Conservation (phyloP, 2,113 vertebrate genomes). For the Falco punctatus region DNA sequence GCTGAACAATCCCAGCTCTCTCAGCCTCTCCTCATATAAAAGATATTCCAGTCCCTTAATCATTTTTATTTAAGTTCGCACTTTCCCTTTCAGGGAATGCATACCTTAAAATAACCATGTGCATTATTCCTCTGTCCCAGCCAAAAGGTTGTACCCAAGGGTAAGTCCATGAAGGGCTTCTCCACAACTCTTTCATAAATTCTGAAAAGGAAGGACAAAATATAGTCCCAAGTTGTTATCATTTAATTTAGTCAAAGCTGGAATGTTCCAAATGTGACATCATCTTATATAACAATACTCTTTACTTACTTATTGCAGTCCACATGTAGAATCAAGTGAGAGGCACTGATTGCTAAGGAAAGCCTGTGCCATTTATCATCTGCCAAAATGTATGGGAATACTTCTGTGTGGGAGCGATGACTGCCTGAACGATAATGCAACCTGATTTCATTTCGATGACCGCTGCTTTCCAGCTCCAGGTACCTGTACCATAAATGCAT, state of each 20-base stretch:
- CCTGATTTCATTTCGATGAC: conserved; percentile 93
- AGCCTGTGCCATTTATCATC: conserved; percentile 97
- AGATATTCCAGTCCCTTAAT: neutral
- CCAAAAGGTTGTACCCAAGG: conserved; percentile 90
- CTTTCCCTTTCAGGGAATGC: neutral
- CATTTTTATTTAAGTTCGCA: neutral
- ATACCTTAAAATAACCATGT: conserved; percentile 96
- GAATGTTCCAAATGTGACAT: neutral
- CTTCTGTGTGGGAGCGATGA: conserved; percentile 89
- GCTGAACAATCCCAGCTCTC: neutral
- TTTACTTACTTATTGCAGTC: conserved; percentile 94
- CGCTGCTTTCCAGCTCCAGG: conserved; percentile 96
- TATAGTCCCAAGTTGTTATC: neutral
- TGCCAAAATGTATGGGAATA: conserved; percentile 94
- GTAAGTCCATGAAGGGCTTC: conserved; percentile 90
- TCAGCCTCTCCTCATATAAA: neutral
- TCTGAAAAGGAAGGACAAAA: conserved; percentile 69
- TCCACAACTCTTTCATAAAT: conserved; percentile 97
- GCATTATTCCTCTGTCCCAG: conserved; percentile 94
- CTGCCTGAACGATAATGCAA: conserved; percentile 91
- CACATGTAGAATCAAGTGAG: conserved; percentile 90
- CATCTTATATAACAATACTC: neutral
- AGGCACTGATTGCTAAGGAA: conserved; percentile 92
- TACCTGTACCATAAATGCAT: conserved; percentile 78
- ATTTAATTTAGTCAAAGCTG: neutral